These are phyloP conservation scores for Holacanthus passer DNA, from an alignment of 2,113 vertebrate genomes.

Conservation along the genomic window DNA sequence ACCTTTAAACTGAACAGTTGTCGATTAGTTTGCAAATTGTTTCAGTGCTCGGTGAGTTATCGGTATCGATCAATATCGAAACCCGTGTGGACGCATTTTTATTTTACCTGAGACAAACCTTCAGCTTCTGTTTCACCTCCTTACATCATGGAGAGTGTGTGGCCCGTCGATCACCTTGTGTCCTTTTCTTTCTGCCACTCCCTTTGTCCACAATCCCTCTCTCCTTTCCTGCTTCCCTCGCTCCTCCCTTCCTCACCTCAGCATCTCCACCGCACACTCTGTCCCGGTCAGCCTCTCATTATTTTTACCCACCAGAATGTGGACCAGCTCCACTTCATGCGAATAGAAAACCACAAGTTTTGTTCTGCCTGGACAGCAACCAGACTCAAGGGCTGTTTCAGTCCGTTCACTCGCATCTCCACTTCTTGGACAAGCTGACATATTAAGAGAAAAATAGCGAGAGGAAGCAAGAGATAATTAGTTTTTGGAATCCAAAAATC, in stretches of 20 bases:
- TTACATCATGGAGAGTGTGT: slow-evolving; percentile 50
- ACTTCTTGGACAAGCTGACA: slow-evolving; percentile 37
- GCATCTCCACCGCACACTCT: slow-evolving; percentile 80
- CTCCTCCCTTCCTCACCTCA: slow-evolving; percentile 68
- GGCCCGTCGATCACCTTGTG: slow-evolving; percentile 58
- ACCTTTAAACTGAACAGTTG: background rate
- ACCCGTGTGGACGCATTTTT: background rate
- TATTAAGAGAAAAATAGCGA: slow-evolving; percentile 4
- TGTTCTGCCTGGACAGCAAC: slow-evolving; percentile 86
- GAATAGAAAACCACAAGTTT: slow-evolving; percentile 89
- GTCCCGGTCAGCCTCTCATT: slow-evolving; percentile 90
- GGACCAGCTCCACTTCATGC: slow-evolving; percentile 91
- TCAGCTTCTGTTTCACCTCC: background rate
- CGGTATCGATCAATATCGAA: background rate
- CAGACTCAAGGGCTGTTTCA: slow-evolving; percentile 84
- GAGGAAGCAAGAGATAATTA: background rate
- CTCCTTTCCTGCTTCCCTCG: slow-evolving; percentile 39
- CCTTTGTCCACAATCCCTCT: slow-evolving; percentile 69
- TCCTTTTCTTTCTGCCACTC: slow-evolving; percentile 44
- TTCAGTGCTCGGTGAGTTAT: background rate
- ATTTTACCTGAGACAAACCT: background rate
- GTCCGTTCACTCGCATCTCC: slow-evolving; percentile 61
- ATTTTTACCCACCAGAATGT: slow-evolving; percentile 89
- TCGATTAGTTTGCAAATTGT: background rate
- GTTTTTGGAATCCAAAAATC: background rate